Evolutionary conservation across 2,888 invertebrate genomes (phyloP).

Genomic region (Villa cingulata): DNA sequence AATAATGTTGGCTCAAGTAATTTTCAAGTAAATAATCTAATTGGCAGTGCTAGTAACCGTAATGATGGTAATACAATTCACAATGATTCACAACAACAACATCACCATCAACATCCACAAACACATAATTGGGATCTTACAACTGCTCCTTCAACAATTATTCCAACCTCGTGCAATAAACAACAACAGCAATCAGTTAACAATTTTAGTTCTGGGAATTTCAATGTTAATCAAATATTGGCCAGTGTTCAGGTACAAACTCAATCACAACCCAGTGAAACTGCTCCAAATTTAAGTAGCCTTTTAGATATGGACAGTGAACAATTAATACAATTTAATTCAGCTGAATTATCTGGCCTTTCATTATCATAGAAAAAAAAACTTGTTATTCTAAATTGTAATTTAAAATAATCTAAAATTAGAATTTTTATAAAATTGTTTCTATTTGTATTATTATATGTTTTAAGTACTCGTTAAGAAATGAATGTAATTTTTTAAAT

Average conservation of each 20-base stretch:
- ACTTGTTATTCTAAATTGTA: too few relatives aligned
- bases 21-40: conserved; percentile 12
- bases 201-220: conserved; percentile 1
- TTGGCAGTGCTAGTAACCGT: conserved; percentile 1
- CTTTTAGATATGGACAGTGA: conserved; percentile 38
- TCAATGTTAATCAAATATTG: conserved; percentile 3
- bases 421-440: too few relatives aligned
- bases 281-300: conserved; percentile 29
- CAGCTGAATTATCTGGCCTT: conserved; percentile 40
- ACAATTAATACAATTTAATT: conserved; percentile 38
- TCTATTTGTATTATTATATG: too few relatives aligned
- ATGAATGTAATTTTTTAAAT: too few relatives aligned
- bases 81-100: background rate
- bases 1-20: conserved; percentile 10
- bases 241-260: background rate
- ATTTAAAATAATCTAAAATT: too few relatives aligned
- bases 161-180: background rate
- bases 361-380: conserved; percentile 25
- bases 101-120: background rate
- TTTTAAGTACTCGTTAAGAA: too few relatives aligned
- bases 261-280: background rate
- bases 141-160: too few relatives aligned
- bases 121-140: conserved; percentile 5
- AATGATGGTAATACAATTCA: background rate
- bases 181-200: conserved; percentile 15